Evolutionary conservation across 2,888 invertebrate genomes (phyloP).

Genomic region (Drosophila ezoana): DNA sequence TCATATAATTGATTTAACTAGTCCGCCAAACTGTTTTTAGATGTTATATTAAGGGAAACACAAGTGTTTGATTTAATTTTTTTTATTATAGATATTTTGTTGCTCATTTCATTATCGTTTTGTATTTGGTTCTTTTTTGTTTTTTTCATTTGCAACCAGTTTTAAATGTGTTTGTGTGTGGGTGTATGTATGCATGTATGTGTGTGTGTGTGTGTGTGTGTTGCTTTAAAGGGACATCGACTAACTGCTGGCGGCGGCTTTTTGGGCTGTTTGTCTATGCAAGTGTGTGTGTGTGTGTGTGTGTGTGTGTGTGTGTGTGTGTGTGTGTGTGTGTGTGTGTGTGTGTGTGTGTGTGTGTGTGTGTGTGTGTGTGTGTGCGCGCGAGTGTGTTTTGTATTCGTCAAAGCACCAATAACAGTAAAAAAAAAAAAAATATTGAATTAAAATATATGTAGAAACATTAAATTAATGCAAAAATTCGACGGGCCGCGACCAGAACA

Average conservation of each 20-base stretch:
- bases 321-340: constrained; percentile 9
- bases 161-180: constrained; percentile 14
- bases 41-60: constrained; percentile 25
- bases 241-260: constrained; percentile 30
- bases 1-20: too few relatives aligned
- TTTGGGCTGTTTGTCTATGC: constrained; percentile 24
- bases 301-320: constrained; percentile 8
- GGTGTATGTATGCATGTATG: constrained; percentile 14
- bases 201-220: constrained; percentile 1
- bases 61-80: constrained; percentile 4
- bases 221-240: constrained; percentile 20
- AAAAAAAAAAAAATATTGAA: constrained; percentile 40
- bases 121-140: constrained; percentile 47
- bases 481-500: constrained; percentile 50
- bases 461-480: constrained; percentile 43
- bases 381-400: constrained; percentile 19
- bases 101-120: constrained; percentile 56
- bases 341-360: constrained; percentile 5
- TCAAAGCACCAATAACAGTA: constrained; percentile 68
- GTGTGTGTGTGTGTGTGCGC: constrained; percentile 6
- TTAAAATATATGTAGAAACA: constrained; percentile 26
- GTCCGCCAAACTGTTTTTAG: constrained; percentile 12
- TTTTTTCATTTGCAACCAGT: constrained; percentile 55
- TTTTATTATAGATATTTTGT: constrained; percentile 44
- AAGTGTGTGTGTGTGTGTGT: constrained; percentile 7